Evolutionary conservation across 2,113 vertebrate species (phyloP), one percentile per base, ranked within the genome.

Genomic region (Myxocyprinus asiaticus): DNA sequence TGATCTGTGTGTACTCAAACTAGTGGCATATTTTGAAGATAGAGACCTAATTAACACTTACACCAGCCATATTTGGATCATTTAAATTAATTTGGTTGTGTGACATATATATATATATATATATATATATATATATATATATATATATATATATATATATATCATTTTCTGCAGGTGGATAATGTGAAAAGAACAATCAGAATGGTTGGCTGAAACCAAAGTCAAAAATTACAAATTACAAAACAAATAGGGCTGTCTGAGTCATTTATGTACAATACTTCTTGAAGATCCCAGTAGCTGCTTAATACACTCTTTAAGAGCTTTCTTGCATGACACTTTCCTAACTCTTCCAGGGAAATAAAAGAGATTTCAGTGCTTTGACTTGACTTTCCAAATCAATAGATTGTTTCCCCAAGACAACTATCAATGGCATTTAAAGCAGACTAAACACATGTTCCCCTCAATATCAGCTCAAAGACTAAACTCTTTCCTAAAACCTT

Each of bases 351-450:
- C 88, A 87, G 84, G 85, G 89, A 87, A 87, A 79, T 67, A 81
- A 82, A 82, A 65, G 88, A 88, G 78, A 91, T 92, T 92, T 92
- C 82, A 84, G 82, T 64, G 81, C 91, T 89, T 88, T 85, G 88
- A 92, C 86, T 91, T 84, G 86, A 88, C 89, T 91, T 87, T 50
- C 83, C 83, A 86, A 88, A 94, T 94, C 92, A 92, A 93, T 93
- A 93, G 85, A 86, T 89, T 17, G 87, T 92, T 92, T 90, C 85
- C 84, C 83, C 11, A 81, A 91, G 90, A 92, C 88, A 85, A 90
- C 89, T 88, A 88, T 89, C 84, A 90, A 90, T 91, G 90, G 90
- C 87, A 92, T 92, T 91, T 92, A 91, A 92, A 92, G 90, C 88
- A 93, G 89, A 92, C 91, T 87, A 90, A 92, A 92, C 88, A 90